Evolutionary conservation across 35 echinoderm and acorn worm species (phyloP), one percentile per base, ranked within the genome.

Genomic region (Diadema setosum): DNA sequence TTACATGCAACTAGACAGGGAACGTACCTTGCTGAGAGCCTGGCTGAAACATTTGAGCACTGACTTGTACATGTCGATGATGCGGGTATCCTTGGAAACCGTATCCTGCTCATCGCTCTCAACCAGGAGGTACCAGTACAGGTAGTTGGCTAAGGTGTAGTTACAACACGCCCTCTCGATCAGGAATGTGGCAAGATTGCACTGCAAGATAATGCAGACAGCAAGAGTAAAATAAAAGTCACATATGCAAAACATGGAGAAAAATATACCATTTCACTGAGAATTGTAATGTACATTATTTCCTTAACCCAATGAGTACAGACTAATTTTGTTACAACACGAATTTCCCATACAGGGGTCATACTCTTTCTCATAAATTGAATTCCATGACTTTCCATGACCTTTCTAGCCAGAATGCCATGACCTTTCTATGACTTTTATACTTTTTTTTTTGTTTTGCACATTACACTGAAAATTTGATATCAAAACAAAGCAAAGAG

Each of bases 61-160:
- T 33, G 84, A 89, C 46, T 95, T 90, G 64, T 99, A 99, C 96
- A 99, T 99, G 49, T 94, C 89, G 17, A 82, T 88, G 29, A 92
- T 89, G 42, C 85, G 91, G 7, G 81, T 44, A 70, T 99, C 96
- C 73, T 90, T 97, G 40, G 94, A 97, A 9, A 94, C 84, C 1
- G 92, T 84, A 67, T 95, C 93, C 65, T 92, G 92, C 42, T 91
- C 93, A 89, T 99, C 96, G 37, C 89, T 89, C 76, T 99, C 96
- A 3, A 99, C 96, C 64, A 99, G 81, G 30, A 94, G 64, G 48
- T 89, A 99, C 96, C 96, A 99, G 58, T 99, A 99, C 44, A 99
- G 82, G 44, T 99, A 99, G 60, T 94, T 99, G 25, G 96, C 96
- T 59, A 99, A 59, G 20, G 96, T 94, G 82, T 91, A 99, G 81